These are phyloP conservation scores for Hypotaenidia philippensis DNA, from an alignment of 2,797 vertebrate genomes.

Conservation along the genomic window DNA sequence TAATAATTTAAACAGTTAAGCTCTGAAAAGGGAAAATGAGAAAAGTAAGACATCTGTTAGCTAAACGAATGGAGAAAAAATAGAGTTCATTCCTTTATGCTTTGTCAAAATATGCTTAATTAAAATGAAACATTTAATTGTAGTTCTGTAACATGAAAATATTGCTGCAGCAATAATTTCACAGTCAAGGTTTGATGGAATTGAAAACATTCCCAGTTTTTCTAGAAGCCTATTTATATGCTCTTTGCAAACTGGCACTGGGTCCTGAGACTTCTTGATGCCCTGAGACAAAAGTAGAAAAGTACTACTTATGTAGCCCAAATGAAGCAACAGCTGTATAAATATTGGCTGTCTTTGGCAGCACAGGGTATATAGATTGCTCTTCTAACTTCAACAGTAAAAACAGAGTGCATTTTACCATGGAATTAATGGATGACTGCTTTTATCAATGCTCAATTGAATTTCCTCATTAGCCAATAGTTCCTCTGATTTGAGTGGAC, in stretches of 20 bases:
- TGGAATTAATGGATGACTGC: background rate
- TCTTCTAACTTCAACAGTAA: background rate
- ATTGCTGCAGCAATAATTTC: constrained; percentile 45
- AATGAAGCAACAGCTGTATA: background rate
- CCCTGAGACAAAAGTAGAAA: background rate
- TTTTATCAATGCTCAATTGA: constrained; percentile 5
- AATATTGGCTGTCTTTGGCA: background rate
- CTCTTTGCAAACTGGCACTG: background rate
- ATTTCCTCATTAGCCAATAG: background rate
- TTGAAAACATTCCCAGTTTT: constrained; percentile 12
- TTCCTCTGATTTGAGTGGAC: background rate
- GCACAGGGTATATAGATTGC: background rate
- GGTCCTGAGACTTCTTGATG: background rate
- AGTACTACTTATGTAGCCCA: background rate
- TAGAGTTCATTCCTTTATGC: constrained; percentile 40
- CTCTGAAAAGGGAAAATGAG: constrained; percentile 34
- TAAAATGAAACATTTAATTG: constrained; percentile 61
- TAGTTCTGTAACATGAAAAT: constrained; percentile 27
- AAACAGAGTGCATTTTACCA: background rate
- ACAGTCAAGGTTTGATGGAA: constrained; percentile 37
- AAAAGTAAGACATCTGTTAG: constrained; percentile 37
- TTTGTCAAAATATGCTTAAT: constrained; percentile 63
- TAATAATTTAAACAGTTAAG: constrained; percentile 56
- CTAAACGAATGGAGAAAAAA: constrained; percentile 25
- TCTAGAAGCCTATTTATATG: background rate